These are phyloP conservation scores for Suricata suricatta DNA, from an alignment of 2,113 vertebrate species.

Conservation along the genomic window DNA sequence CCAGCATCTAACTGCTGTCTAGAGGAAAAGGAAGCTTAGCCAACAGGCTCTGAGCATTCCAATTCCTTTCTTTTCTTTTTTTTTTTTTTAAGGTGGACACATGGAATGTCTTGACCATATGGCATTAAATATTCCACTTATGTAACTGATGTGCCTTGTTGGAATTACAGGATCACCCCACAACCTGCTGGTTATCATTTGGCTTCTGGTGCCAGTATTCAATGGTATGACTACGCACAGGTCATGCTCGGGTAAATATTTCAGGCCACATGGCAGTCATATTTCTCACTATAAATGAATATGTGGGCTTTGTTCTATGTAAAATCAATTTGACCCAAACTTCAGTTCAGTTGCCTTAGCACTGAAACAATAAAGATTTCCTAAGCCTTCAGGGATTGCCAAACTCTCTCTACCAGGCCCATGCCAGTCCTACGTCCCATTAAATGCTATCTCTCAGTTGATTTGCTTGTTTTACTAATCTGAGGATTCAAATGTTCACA, in stretches of 20 bases:
- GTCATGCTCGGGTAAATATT: background rate
- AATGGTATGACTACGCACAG: background rate
- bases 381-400: background rate
- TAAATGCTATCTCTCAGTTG: background rate
- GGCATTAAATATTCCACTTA: background rate
- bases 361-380: background rate
- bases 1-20: background rate
- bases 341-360: background rate
- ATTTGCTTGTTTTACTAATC: background rate
- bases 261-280: background rate
- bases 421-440: background rate
- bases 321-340: constrained; percentile 14
- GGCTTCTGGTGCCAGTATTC: background rate
- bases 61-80: background rate
- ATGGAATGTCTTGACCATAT: background rate
- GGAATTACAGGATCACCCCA: background rate
- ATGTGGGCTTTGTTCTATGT: background rate
- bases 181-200: background rate
- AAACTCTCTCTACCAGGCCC: background rate
- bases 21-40: background rate
- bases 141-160: background rate
- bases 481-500: background rate
- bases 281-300: background rate
- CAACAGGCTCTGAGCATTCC: background rate
- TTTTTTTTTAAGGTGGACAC: background rate